These are phyloP conservation scores for Myiagra hebetior DNA, from an alignment of 2,113 vertebrate genomes.

Conservation along the genomic window DNA sequence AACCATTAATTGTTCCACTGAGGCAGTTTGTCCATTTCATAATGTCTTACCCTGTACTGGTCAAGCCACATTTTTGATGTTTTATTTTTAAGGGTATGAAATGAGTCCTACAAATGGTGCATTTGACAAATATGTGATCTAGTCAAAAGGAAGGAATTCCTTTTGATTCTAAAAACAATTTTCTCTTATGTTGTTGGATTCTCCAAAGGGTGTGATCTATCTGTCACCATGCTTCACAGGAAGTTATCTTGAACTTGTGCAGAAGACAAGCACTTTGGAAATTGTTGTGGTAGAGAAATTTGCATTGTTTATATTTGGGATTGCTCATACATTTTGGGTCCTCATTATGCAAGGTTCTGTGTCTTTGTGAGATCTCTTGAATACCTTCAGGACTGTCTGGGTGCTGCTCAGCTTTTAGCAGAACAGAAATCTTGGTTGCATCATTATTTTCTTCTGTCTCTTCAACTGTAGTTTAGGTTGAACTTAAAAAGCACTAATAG, in stretches of 20 bases:
- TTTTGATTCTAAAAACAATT: neutral
- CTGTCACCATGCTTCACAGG: neutral
- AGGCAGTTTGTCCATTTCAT: neutral
- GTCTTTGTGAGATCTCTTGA: neutral
- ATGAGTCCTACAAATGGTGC: neutral
- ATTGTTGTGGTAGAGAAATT: neutral
- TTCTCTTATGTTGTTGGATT: neutral
- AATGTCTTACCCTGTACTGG: neutral
- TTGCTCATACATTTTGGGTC: neutral
- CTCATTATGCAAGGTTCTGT: accelerated
- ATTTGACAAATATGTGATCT: accelerated
- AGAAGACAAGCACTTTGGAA: neutral
- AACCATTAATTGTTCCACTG: neutral
- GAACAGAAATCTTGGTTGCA: neutral
- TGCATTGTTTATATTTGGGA: neutral
- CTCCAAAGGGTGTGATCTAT: neutral
- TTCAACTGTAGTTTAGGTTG: neutral
- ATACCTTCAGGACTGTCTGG: neutral
- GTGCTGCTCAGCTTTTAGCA: neutral
- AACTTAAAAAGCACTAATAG: neutral
- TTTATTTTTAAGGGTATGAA: neutral
- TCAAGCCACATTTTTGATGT: neutral
- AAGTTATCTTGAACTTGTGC: neutral
- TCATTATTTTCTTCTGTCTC: neutral
- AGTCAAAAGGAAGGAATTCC: neutral